A percentile compares a stretch with the other conserved stretches of the same genome.
phyloP scores from a whole-genome alignment of 2,113 vertebrate genomes.

The Synodontis membranacea region DNA sequence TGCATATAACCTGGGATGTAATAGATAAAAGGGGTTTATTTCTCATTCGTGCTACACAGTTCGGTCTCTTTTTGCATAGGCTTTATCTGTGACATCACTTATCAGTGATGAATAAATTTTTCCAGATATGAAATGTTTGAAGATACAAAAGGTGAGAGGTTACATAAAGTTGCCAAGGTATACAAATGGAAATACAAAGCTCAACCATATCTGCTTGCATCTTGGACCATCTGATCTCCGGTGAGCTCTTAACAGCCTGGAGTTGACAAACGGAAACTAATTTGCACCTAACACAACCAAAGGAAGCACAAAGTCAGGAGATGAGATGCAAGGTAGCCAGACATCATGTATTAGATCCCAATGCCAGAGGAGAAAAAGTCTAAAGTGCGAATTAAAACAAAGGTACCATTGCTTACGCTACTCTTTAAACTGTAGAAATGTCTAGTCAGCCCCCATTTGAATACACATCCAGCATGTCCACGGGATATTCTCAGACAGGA shows the following conservation, averaged over 20 bases:
- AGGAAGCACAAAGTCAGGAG: background rate
- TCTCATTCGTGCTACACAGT: background rate
- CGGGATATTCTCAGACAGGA: slow-evolving; percentile 43
- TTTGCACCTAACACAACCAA: slow-evolving; percentile 6
- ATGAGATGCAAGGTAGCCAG: slow-evolving; percentile 25
- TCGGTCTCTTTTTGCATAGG: slow-evolving; percentile 43
- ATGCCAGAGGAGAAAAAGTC: slow-evolving; percentile 29
- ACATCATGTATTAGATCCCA: slow-evolving; percentile 30
- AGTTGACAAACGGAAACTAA: background rate
- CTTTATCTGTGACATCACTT: slow-evolving; percentile 9
- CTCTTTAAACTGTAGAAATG: slow-evolving; percentile 52
- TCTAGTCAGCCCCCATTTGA: slow-evolving; percentile 41
- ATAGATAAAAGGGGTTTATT: slow-evolving; percentile 20
- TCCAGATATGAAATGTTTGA: slow-evolving; percentile 38
- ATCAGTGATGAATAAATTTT: slow-evolving; percentile 20
- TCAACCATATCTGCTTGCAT: background rate
- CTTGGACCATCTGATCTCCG: background rate
- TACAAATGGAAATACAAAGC: background rate
- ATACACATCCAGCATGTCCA: slow-evolving; percentile 45
- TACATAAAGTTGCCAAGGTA: background rate
- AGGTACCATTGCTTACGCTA: slow-evolving; percentile 46
- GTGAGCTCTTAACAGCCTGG: background rate
- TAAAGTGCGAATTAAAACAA: slow-evolving; percentile 50
- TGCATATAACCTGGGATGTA: slow-evolving; percentile 35
- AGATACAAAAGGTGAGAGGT: slow-evolving; percentile 6